Percentiles rank a stretch among this genome's conserved stretches.
phyloP scores from a whole-genome alignment of 2,797 vertebrate species.

The Macrochelys suwanniensis region DNA sequence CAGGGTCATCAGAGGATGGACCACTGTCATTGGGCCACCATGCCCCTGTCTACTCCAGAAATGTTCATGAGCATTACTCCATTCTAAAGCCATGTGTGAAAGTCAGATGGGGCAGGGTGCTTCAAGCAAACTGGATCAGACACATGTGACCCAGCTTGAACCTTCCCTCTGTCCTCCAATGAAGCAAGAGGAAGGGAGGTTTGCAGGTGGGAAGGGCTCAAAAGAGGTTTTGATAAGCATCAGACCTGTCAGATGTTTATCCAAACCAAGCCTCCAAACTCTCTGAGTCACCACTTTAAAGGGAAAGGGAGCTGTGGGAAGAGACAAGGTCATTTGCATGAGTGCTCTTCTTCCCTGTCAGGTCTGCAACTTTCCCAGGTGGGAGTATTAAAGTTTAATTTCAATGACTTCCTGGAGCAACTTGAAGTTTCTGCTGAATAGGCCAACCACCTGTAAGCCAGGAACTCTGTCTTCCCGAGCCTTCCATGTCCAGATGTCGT shows the following conservation, averaged over 20 bases:
- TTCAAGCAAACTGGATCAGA: not conserved
- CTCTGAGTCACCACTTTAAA: not conserved
- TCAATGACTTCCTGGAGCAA: not conserved
- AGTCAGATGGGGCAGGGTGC: not conserved
- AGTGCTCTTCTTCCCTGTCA: not conserved
- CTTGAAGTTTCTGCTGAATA: not conserved
- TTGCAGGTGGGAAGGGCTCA: not conserved
- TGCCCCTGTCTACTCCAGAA: not conserved
- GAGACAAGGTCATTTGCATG: not conserved
- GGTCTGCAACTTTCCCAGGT: not conserved
- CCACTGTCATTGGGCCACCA: not conserved
- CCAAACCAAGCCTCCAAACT: not conserved
- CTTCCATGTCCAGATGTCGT: conserved; percentile 17
- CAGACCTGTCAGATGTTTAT: not conserved
- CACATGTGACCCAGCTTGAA: not conserved
- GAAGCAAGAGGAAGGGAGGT: not conserved
- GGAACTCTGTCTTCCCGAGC: not conserved
- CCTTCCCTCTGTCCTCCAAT: not conserved
- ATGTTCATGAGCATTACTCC: not conserved
- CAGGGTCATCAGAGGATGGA: not conserved
- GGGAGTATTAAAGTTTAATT: not conserved
- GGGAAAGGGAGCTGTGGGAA: not conserved
- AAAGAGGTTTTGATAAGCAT: not conserved
- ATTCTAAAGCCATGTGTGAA: not conserved
- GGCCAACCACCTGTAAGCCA: not conserved